These are phyloP conservation scores for Scrobipalpa atriplicella DNA, from an alignment of 2,888 invertebrate species.

Conservation along the genomic window DNA sequence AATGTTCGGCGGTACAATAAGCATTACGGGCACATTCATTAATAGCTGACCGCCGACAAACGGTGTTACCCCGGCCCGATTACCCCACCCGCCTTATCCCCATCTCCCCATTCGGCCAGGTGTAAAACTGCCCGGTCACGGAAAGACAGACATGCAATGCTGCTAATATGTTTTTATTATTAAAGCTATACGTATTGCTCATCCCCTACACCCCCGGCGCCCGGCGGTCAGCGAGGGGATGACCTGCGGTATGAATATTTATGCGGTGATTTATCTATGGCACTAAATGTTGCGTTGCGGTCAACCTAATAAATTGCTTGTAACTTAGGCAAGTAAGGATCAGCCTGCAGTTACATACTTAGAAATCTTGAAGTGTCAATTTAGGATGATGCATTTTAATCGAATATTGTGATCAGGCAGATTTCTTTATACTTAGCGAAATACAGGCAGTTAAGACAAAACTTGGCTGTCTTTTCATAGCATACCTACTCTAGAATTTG, in stretches of 20 bases:
- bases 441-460: too few relatives aligned
- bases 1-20: conserved; percentile 76
- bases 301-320: conserved; percentile 25
- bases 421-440: too few relatives aligned
- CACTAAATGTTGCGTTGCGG: conserved; percentile 40
- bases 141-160: conserved; percentile 80
- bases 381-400: too few relatives aligned
- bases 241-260: conserved; percentile 68
- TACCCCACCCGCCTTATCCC: conserved; percentile 43
- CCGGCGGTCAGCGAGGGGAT: conserved; percentile 52
- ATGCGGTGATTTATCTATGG: conserved; percentile 75
- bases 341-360: not conserved
- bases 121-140: conserved; percentile 82
- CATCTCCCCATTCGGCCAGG: conserved; percentile 69
- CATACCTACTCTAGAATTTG: too few relatives aligned
- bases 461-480: too few relatives aligned
- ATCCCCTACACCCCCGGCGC: conserved; percentile 47
- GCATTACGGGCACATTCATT: conserved; percentile 78
- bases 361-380: not conserved
- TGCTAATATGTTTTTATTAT: conserved; percentile 81
- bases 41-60: conserved; percentile 79
- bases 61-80: conserved; percentile 62
- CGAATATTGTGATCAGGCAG: too few relatives aligned
- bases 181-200: conserved; percentile 71
- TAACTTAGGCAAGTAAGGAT: not conserved